Evolutionary conservation across 2,113 vertebrate species (phyloP), one percentile per base, ranked within the genome.

Genomic region (Glaucidium brasilianum): DNA sequence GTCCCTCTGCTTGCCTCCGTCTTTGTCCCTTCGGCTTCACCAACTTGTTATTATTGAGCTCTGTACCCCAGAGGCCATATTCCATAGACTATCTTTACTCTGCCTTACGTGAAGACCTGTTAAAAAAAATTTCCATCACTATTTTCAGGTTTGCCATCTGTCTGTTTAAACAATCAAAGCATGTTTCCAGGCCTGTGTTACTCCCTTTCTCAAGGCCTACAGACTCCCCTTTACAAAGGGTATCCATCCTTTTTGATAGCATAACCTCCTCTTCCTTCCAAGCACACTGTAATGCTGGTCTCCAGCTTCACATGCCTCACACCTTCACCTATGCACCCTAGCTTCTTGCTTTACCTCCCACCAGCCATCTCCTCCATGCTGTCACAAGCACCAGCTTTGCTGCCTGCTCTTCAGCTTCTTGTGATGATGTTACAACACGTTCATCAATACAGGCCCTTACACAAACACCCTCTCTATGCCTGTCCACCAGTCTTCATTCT

Each of bases 221-320:
- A 68, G 34, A 55, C 25, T 67, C 35, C 56, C 14, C 8, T 25
- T 55, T 76, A 9, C 15, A 81, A 85, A 59, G 22, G 25, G 3
- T 34, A 67, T 8, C 3, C 2, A 50, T 20, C 12, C 37, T 62
- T 34, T 87, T 5, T 22, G 35, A 56, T 67, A 39, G 11, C 26
- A 81, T 78, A 35, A 34, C 25, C 12, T 67, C 32, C 41, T 84
- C 45, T 64, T 63, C 60, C n/a, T 81, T 52, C 60, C 27, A 82
- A 72, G 45, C 34, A 30, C 0, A 0, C 47, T 15, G 18, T 4
- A 49, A 43, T 3, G 3, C 8, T 63, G 21, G 23, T 71, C 58
- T 88, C 59, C 50, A 52, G 41, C 37, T 59, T 53, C 0, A 0
- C 2, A 0, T 17, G 19, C 14, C 29, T 86, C 72, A 59, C 29